phyloP scores from a whole-genome alignment of 2,888 invertebrate species.

The Apantesis nais region DNA sequence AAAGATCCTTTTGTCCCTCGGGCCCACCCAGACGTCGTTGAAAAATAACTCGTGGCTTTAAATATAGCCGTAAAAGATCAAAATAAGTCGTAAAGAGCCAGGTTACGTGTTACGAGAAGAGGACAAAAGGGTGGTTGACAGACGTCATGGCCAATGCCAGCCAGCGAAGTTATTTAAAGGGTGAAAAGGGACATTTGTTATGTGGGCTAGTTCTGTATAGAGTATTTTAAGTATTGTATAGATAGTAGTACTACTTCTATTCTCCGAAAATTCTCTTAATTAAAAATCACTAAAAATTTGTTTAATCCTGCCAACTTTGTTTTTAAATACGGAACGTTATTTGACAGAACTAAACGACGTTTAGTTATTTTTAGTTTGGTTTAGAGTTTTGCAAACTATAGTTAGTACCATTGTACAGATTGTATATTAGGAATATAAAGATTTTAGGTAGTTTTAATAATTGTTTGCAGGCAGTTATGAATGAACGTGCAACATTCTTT shows the following conservation, averaged over 20 bases:
- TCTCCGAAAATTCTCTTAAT: too few species aligned
- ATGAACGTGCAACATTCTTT: too few species aligned
- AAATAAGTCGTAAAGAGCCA: constrained; percentile 60
- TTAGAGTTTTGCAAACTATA: too few species aligned
- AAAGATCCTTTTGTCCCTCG: constrained; percentile 28
- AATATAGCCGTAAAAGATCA: constrained; percentile 61
- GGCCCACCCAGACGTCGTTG: constrained; percentile 46
- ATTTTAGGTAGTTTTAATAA: too few species aligned
- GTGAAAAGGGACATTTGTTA: neutral
- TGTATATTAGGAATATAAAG: too few species aligned
- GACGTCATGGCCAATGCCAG: constrained; percentile 9
- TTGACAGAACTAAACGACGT: too few species aligned
- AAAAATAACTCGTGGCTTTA: constrained; percentile 43
- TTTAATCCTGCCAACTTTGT: too few species aligned
- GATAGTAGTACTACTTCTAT: neutral
- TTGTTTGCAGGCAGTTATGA: too few species aligned
- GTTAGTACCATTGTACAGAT: too few species aligned
- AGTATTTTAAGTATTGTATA: neutral
- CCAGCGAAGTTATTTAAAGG: constrained; percentile 3
- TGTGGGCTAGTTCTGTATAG: neutral
- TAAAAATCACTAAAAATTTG: too few species aligned
- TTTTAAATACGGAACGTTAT: too few species aligned
- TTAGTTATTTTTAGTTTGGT: too few species aligned
- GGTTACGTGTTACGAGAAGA: constrained; percentile 13
- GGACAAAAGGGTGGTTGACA: constrained; percentile 15